Conservation (phyloP, 2,888 invertebrate species). For the Pegoplata infirma region DNA sequence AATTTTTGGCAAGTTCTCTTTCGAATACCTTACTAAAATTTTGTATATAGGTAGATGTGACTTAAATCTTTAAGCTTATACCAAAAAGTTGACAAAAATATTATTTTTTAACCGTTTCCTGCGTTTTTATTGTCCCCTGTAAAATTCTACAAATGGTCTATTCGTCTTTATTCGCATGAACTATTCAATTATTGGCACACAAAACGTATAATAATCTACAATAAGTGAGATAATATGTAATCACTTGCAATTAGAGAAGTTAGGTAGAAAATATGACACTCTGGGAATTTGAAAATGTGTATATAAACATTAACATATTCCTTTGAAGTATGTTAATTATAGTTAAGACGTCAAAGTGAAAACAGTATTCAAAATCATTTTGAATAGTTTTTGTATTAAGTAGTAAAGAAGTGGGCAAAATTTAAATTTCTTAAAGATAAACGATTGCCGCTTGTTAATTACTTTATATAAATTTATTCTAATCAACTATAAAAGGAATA, state of each 20-base stretch:
- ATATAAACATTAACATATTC: not conserved
- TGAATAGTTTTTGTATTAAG: conserved; percentile 5
- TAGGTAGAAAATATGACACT: not conserved
- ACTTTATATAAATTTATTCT: conserved; percentile 2
- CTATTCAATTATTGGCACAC: not conserved
- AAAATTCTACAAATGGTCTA: too few species aligned
- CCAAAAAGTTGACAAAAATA: too few species aligned
- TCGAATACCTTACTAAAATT: too few species aligned
- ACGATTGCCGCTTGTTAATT: conserved; percentile 2
- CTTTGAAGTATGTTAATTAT: not conserved
- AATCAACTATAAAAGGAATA: not conserved
- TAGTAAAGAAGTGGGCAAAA: conserved; percentile 8
- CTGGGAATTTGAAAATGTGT: not conserved
- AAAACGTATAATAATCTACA: not conserved
- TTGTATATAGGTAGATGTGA: too few species aligned
- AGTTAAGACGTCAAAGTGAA: not conserved
- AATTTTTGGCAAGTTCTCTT: too few species aligned
- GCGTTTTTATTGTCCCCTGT: too few species aligned
- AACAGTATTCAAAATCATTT: not conserved
- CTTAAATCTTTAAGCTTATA: too few species aligned
- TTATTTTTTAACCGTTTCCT: too few species aligned
- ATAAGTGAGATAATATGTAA: too few species aligned
- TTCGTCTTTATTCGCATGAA: too few species aligned
- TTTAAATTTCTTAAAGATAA: not conserved
- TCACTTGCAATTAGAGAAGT: not conserved